These are phyloP conservation scores for Pomatorhinus ruficollis DNA, from an alignment of 2,113 vertebrate species.

Conservation along the genomic window DNA sequence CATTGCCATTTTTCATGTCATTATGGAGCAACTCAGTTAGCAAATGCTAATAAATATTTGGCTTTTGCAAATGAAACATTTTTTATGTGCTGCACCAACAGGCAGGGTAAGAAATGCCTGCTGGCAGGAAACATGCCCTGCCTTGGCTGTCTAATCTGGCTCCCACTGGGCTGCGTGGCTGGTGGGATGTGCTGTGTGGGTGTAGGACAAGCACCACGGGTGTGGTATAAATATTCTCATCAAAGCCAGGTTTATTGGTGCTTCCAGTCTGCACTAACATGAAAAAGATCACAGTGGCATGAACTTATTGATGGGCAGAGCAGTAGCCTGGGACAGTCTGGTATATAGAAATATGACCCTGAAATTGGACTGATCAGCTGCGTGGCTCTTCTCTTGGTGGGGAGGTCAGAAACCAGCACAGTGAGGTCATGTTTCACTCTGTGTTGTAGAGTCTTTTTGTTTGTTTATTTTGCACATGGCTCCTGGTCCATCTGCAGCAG, in stretches of 20 bases:
- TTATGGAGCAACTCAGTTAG: background rate
- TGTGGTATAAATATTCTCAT: background rate
- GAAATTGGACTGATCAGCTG: background rate
- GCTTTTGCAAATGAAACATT: background rate
- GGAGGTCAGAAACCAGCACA: background rate
- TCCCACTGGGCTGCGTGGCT: rapidly evolving
- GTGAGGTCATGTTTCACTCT: background rate
- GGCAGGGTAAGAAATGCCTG: background rate
- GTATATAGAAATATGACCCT: background rate
- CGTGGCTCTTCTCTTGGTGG: background rate
- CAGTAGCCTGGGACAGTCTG: background rate
- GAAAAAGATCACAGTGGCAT: background rate
- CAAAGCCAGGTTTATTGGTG: background rate
- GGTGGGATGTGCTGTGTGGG: background rate
- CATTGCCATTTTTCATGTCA: constrained; percentile 36
- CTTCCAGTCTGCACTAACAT: background rate
- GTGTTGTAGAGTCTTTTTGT: background rate
- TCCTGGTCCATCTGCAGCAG: background rate
- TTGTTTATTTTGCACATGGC: constrained; percentile 27
- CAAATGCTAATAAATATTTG: constrained; percentile 42
- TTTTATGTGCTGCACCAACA: background rate
- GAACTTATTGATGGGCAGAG: background rate
- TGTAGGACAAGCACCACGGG: background rate
- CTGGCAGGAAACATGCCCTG: background rate
- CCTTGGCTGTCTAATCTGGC: background rate